Base-by-base conservation (phyloP, 2,113 vertebrate genomes). In the Tachysurus fulvidraco region DNA sequence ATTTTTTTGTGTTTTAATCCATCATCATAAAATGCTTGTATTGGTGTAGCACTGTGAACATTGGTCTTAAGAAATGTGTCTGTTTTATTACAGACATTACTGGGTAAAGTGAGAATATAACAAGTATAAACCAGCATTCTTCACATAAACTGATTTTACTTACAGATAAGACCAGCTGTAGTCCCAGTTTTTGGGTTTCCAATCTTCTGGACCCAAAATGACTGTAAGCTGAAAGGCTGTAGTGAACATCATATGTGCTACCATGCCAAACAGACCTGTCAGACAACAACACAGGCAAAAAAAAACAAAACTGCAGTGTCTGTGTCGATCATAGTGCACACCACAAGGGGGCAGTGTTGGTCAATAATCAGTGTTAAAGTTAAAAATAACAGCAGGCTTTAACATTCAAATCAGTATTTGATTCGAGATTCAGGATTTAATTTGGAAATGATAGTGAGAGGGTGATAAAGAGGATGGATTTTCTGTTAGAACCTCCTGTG, bases 161-260 rank as follows among this genome's bases (percentile, higher is more conserved):
- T 94, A 99, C 98, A 94, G 94, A 83, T 97, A 99, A 80, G 98
- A 99, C 98, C 98, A 99, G 88, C 98, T 97, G 87, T 99, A 99
- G 95, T 98, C 97, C 98, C 98, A 99, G 50, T 96, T 96, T 84
- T 98, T 97, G 50, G 97, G 98, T 83, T 97, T 96, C 98, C 97
- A 99, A 93, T 98, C 97, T 90, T 98, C 98, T 46, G 98, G 97
- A 44, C 98, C 97, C 6, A 98, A 96, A 41, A 96, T 96, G 50
- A 98, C 97, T 0, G 97, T 97, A 93, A 99, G 96, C 92, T 98
- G 98, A 93, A 98, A 99, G 13, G 97, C 96, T 60, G 98, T 98
- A 4, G 97, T 99, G 86, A 98, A 99, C 97, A 99, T 98, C 98
- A 99, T 98, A 91, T 98, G 97, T 83, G 98, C 97, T 59, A 98